These are phyloP conservation scores for Drosophila melanosoma DNA, from an alignment of 2,888 invertebrate genomes.

Conservation along the genomic window DNA sequence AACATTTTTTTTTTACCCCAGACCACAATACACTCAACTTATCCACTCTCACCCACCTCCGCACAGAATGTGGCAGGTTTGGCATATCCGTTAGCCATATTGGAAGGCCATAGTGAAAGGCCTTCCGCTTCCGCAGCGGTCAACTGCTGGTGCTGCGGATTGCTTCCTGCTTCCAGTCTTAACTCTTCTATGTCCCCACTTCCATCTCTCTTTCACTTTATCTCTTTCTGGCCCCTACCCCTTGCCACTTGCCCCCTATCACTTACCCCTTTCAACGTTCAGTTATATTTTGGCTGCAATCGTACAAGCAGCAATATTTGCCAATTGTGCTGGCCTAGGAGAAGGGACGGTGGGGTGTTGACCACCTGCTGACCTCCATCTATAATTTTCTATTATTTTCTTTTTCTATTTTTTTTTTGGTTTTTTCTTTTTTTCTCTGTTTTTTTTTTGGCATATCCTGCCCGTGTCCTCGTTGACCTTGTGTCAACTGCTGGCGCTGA, in stretches of 20 bases:
- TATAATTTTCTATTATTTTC: constrained; percentile 2
- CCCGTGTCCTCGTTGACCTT: constrained; percentile 74
- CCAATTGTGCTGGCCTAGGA: neutral
- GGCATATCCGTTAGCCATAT: constrained; percentile 53
- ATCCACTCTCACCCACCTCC: neutral
- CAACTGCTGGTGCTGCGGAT: constrained; percentile 28
- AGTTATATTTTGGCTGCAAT: constrained; percentile 23
- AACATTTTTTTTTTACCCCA: neutral
- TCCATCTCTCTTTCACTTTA: neutral
- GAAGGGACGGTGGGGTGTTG: neutral
- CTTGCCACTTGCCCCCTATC: neutral
- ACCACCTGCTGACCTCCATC: constrained; percentile 69
- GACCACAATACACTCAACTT: neutral
- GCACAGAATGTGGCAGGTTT: constrained; percentile 45
- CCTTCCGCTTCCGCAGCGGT: constrained; percentile 66
- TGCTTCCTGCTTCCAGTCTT: constrained; percentile 45
- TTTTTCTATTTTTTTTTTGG: constrained; percentile 1
- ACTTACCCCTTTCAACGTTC: neutral
- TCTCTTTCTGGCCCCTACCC: neutral
- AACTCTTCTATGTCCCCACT: neutral
- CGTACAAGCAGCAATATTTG: constrained; percentile 27
- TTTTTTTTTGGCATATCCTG: constrained; percentile 15
- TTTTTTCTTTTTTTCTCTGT: neutral
- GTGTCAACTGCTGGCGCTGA: constrained; percentile 49
- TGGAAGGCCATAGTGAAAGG: constrained; percentile 48